Conservation (phyloP, 2,797 vertebrate genomes). For the Mastacembelus armatus region DNA sequence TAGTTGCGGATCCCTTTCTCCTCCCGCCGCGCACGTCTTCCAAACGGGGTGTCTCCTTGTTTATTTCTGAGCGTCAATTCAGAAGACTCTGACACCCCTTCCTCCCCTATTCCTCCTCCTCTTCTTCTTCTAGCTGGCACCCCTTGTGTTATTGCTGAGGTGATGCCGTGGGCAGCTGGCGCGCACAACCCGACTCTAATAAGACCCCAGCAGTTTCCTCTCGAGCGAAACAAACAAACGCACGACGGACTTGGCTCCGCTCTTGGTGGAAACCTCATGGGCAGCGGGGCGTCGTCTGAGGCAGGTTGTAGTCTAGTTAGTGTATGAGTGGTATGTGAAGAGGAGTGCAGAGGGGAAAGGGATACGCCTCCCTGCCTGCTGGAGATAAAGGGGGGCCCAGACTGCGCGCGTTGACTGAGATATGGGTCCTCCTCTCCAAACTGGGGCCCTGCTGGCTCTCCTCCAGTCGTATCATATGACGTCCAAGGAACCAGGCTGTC, state of each 20-base stretch:
- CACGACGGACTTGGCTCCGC: slow-evolving; percentile 26
- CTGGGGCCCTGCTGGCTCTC: slow-evolving; percentile 52
- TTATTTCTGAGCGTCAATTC: slow-evolving; percentile 67
- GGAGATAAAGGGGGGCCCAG: slow-evolving; percentile 77
- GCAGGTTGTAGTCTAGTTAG: slow-evolving; percentile 72
- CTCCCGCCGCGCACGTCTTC: slow-evolving; percentile 66
- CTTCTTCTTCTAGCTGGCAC: slow-evolving; percentile 48
- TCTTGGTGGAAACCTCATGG: slow-evolving; percentile 40
- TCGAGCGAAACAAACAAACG: slow-evolving; percentile 32
- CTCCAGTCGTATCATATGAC: slow-evolving; percentile 66
- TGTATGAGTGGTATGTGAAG: slow-evolving; percentile 56
- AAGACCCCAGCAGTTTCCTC: slow-evolving; percentile 31
- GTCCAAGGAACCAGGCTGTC: slow-evolving; percentile 28
- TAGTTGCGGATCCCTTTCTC: slow-evolving; percentile 62
- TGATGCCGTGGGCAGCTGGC: slow-evolving; percentile 68
- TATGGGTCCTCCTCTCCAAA: slow-evolving; percentile 58
- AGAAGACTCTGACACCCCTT: slow-evolving; percentile 48
- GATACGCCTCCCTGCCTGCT: slow-evolving; percentile 74
- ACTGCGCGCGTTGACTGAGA: slow-evolving; percentile 57
- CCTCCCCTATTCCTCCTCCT: slow-evolving; percentile 29
- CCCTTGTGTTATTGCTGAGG: slow-evolving; percentile 51
- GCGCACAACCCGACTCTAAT: slow-evolving; percentile 48
- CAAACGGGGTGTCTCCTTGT: slow-evolving; percentile 60
- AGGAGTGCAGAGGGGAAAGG: slow-evolving; percentile 54
- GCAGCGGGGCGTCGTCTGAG: slow-evolving; percentile 70